phyloP scores from a whole-genome alignment of 2,113 vertebrate genomes.

The Cyanoderma ruficeps region DNA sequence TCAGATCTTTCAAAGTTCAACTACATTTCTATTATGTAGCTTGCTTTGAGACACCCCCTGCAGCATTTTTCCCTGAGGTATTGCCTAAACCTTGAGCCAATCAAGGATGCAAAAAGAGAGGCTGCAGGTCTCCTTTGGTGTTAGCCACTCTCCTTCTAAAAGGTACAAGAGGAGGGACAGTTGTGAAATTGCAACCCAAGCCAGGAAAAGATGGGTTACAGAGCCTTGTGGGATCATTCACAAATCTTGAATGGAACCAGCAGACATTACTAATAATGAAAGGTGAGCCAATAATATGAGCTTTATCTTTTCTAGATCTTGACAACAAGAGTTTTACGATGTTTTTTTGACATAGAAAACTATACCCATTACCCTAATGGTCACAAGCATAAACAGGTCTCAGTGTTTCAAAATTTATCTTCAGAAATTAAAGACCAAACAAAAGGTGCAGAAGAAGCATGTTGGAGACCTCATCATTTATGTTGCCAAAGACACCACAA shows the following conservation, averaged over 20 bases:
- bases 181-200: background rate
- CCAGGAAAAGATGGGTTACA: background rate
- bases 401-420: background rate
- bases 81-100: background rate
- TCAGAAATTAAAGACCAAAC: background rate
- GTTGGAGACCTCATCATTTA: background rate
- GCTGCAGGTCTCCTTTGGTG: background rate
- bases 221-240: background rate
- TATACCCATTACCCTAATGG: background rate
- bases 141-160: background rate
- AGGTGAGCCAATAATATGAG: background rate
- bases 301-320: background rate
- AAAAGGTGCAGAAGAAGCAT: background rate
- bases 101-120: background rate
- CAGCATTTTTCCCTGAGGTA: background rate
- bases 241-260: background rate
- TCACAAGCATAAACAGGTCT: background rate
- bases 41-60: background rate
- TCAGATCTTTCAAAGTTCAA: background rate
- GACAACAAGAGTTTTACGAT: background rate
- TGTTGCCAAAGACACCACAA: background rate
- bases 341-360: background rate
- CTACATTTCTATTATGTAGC: background rate
- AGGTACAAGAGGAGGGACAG: background rate
- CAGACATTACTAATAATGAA: background rate